A percentile compares a stretch with the other conserved stretches of the same genome.
Evolutionary conservation across 2,888 invertebrate genomes (phyloP).

Genomic region (Caenorhabditis sp.): DNA sequence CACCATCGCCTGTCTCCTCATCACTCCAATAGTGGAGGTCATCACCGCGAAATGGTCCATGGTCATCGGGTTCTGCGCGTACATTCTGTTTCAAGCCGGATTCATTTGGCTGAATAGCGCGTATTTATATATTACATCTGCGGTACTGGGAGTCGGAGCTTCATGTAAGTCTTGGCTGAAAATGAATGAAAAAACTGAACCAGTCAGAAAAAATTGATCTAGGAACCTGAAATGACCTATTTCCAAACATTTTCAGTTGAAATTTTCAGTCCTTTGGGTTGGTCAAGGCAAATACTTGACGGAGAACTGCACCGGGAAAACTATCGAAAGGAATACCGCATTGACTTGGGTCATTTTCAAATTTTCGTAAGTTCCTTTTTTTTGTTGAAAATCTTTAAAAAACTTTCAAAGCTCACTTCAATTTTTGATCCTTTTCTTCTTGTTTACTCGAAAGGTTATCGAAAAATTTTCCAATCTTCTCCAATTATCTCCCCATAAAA

Average conservation of each 20-base stretch:
- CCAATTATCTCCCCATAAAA: too few species aligned
- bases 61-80: constrained; percentile 48
- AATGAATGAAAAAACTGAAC: neutral
- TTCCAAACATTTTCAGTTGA: too few species aligned
- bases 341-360: constrained; percentile 63
- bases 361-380: constrained; percentile 34
- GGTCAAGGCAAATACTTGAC: constrained; percentile 62
- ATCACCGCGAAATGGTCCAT: constrained; percentile 64
- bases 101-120: constrained; percentile 40
- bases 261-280: constrained; percentile 59
- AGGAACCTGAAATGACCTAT: too few species aligned
- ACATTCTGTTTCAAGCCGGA: constrained; percentile 51
- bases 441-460: too few species aligned
- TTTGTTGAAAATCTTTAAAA: too few species aligned
- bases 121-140: constrained; percentile 49
- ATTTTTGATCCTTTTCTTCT: too few species aligned
- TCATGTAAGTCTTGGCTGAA: constrained; percentile 40
- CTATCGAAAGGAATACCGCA: constrained; percentile 59
- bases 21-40: constrained; percentile 56
- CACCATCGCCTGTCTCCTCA: constrained; percentile 56
- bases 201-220: too few species aligned
- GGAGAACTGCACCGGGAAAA: constrained; percentile 60
- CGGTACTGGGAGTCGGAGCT: constrained; percentile 53
- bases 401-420: too few species aligned
- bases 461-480: too few species aligned